These are phyloP conservation scores for Romanogobio albipinnatus DNA, from an alignment of 2,113 vertebrate species.

Conservation along the genomic window DNA sequence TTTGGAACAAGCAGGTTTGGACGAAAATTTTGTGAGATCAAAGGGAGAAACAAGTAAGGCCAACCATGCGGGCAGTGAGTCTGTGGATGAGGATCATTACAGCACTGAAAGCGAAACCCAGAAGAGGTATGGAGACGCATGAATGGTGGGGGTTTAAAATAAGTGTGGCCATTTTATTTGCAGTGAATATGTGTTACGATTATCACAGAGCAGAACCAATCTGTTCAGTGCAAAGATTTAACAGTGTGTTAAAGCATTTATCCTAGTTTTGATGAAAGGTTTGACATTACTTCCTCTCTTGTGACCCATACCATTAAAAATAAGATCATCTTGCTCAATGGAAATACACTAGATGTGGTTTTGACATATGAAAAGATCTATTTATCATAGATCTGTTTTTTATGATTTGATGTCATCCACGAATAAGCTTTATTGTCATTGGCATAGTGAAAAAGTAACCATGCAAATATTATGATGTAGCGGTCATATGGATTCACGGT, in stretches of 20 bases:
- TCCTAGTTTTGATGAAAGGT: not conserved
- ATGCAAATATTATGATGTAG: constrained; percentile 70
- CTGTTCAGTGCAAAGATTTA: not conserved
- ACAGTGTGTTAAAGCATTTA: constrained; percentile 7
- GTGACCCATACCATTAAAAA: not conserved
- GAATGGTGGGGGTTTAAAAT: not conserved
- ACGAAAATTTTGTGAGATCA: constrained; percentile 84
- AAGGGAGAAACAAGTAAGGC: constrained; percentile 69
- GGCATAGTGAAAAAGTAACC: constrained; percentile 60
- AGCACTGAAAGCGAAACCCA: constrained; percentile 51
- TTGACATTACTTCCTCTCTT: constrained; percentile 1
- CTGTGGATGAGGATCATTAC: constrained; percentile 50
- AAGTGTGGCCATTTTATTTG: not conserved
- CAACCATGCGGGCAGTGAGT: constrained; percentile 54
- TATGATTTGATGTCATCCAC: constrained; percentile 67
- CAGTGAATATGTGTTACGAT: constrained; percentile 11
- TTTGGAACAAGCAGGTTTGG: constrained; percentile 81
- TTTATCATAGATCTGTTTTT: constrained; percentile 26
- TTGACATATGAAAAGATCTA: constrained; percentile 48
- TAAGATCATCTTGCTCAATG: constrained; percentile 59
- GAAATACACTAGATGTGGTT: constrained; percentile 68
- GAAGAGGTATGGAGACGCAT: constrained; percentile 61
- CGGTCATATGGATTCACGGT: constrained; percentile 69
- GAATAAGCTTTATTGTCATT: constrained; percentile 58
- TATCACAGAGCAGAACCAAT: constrained; percentile 1